A percentile compares a stretch with the other conserved stretches of the same genome.
Evolutionary conservation across 2,888 invertebrate species (phyloP).

Genomic region (Oscheius sp.): DNA sequence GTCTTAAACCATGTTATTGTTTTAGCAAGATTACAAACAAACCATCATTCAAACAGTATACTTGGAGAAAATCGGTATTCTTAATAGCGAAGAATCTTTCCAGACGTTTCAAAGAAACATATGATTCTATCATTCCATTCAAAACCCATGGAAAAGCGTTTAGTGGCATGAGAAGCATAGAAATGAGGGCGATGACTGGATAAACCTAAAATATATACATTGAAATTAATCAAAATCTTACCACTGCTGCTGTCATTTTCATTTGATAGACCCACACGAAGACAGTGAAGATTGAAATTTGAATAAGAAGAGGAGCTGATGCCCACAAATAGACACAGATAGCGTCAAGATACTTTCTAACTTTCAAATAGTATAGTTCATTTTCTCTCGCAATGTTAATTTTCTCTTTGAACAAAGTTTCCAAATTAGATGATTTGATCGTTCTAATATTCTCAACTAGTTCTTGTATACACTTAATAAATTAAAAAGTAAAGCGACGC

Average conservation of each 20-base stretch:
- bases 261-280: conserved; percentile 75
- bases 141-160: conserved; percentile 99
- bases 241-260: conserved; percentile 78
- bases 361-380: conserved; percentile 69
- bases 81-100: conserved; percentile 58
- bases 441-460: conserved; percentile 86
- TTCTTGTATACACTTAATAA: conserved; percentile 80
- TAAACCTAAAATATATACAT: conserved; percentile 77
- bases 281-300: conserved; percentile 72
- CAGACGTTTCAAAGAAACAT: conserved; percentile 79
- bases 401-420: conserved; percentile 80
- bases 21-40: neutral
- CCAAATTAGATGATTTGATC: conserved; percentile 93
- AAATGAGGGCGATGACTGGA: conserved; percentile 90
- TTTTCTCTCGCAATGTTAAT: conserved; percentile 42
- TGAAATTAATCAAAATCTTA: neutral
- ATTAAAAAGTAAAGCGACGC: too few species aligned
- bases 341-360: conserved; percentile 93
- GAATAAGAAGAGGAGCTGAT: conserved; percentile 85
- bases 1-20: conserved; percentile 25
- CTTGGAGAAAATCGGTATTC: conserved; percentile 76
- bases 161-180: conserved; percentile 92
- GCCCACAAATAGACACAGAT: conserved; percentile 97
- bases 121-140: conserved; percentile 92
- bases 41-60: conserved; percentile 73